Conservation (phyloP, 1,140 invertebrate genomes). For the Megalopta genalis region DNA sequence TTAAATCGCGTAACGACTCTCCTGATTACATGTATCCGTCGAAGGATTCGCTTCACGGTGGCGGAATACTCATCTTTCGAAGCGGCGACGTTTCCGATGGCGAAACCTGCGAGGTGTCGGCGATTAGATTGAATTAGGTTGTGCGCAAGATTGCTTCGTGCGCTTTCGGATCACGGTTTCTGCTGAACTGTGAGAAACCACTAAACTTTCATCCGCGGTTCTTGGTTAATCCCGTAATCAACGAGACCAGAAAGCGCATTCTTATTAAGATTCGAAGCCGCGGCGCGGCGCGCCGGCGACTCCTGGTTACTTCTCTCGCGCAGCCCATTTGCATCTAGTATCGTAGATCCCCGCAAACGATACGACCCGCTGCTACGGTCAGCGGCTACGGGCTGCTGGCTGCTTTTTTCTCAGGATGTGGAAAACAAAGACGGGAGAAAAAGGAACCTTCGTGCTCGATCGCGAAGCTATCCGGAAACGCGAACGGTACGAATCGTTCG, state of each 20-base stretch:
- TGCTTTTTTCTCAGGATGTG: constrained; percentile 8
- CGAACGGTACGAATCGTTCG: not conserved
- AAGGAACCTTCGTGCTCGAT: not conserved
- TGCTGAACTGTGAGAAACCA: constrained; percentile 66
- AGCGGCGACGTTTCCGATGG: constrained; percentile 25
- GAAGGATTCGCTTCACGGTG: constrained; percentile 34
- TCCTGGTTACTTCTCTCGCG: not conserved
- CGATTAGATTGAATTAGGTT: constrained; percentile 64
- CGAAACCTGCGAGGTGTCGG: constrained; percentile 55
- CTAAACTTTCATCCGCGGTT: constrained; percentile 64
- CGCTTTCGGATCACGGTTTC: constrained; percentile 52
- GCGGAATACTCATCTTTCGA: constrained; percentile 48
- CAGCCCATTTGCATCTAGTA: constrained; percentile 27
- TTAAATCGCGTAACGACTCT: constrained; percentile 26
- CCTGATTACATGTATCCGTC: constrained; percentile 36
- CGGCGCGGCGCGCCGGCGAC: not conserved
- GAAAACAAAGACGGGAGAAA: constrained; percentile 17
- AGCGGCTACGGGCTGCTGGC: not conserved
- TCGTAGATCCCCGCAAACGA: constrained; percentile 21
- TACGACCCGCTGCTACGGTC: constrained; percentile 11
- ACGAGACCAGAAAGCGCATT: constrained; percentile 45
- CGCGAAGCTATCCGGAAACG: not conserved
- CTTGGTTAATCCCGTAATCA: constrained; percentile 50
- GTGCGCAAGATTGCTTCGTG: constrained; percentile 31
- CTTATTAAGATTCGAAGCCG: constrained; percentile 49